phyloP scores from a whole-genome alignment of 2,797 vertebrate species.

The Pipistrellus nathusii region DNA sequence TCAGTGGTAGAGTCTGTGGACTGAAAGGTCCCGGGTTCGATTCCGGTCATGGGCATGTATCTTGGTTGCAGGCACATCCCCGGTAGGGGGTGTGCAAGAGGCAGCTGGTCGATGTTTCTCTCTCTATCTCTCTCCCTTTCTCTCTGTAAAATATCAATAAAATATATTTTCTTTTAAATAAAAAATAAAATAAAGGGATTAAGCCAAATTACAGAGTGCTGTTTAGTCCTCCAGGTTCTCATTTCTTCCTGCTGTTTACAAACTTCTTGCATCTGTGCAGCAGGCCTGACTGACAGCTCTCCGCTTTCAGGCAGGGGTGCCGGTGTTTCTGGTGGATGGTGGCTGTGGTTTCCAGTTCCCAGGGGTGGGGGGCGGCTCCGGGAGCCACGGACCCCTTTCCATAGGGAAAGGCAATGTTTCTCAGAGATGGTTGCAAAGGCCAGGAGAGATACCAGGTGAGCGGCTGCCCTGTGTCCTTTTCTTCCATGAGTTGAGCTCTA shows the following conservation, averaged over 20 bases:
- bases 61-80: no score
- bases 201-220: slow-evolving; percentile 37
- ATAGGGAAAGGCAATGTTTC: background rate
- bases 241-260: slow-evolving; percentile 47
- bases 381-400: background rate
- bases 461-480: background rate
- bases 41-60: no score
- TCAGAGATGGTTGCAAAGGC: background rate
- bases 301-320: background rate
- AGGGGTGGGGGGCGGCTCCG: background rate
- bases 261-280: slow-evolving; percentile 1
- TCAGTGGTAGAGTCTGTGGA: no score
- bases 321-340: background rate
- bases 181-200: slow-evolving; percentile 70
- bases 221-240: background rate
- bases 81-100: no score
- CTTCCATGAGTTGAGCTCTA: background rate
- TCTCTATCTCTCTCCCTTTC: no score
- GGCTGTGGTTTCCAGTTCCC: background rate
- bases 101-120: no score
- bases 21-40: no score
- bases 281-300: background rate
- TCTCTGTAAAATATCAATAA: no score
- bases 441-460: background rate
- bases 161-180: no score